Evolutionary conservation across 2,113 vertebrate genomes (phyloP).

Genomic region (Nyctibius bracteatus): DNA sequence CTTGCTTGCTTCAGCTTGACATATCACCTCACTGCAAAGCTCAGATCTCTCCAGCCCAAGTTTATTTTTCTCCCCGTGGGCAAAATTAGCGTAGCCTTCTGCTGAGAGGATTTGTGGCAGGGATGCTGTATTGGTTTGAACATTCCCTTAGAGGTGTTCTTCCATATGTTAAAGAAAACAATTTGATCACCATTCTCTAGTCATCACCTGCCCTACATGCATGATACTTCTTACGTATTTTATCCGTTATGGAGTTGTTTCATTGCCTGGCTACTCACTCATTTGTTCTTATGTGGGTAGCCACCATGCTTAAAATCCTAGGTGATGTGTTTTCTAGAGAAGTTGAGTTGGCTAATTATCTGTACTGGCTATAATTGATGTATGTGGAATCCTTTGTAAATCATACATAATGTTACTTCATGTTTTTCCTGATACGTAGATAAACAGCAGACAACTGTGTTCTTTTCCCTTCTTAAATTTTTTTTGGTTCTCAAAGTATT

Average conservation of each 20-base stretch:
- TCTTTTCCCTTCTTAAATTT: background rate
- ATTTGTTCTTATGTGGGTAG: background rate
- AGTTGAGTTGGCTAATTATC: background rate
- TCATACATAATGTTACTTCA: background rate
- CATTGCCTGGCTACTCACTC: background rate
- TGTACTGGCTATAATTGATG: background rate
- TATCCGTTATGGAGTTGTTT: background rate
- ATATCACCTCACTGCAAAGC: background rate
- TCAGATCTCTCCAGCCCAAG: background rate
- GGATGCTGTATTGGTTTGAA: background rate
- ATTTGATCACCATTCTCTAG: background rate
- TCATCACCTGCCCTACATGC: background rate
- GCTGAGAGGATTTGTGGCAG: background rate
- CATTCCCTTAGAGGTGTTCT: background rate
- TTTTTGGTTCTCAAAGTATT: background rate
- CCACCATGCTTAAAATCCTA: background rate
- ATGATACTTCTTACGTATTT: background rate
- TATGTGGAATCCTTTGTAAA: background rate
- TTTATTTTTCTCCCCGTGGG: background rate
- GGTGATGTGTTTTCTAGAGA: background rate
- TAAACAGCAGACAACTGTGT: background rate
- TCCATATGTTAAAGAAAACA: background rate
- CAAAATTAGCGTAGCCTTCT: background rate
- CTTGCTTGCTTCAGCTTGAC: background rate
- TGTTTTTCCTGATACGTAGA: background rate